A percentile compares a stretch with the other conserved stretches of the same genome.
Evolutionary conservation across 1,140 invertebrate species (phyloP).

Genomic region (Diorhabda sublineata): DNA sequence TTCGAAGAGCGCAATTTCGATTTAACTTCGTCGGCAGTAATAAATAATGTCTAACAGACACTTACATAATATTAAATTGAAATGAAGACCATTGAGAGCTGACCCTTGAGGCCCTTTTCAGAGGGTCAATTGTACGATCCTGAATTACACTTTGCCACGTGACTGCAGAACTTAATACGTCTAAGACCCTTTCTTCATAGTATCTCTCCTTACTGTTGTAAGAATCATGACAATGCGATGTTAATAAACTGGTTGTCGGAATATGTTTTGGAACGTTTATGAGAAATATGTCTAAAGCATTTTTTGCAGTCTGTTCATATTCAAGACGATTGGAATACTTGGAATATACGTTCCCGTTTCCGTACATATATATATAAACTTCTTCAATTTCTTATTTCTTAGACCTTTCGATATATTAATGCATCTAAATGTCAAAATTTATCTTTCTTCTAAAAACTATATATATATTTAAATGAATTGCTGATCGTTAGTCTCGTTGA

Average conservation of each 20-base stretch:
- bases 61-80: conserved; percentile 3
- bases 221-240: background rate
- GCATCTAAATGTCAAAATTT: too few relatives aligned
- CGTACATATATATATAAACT: too few relatives aligned
- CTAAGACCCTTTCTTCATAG: background rate
- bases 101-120: background rate
- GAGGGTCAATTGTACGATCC: conserved; percentile 1
- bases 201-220: conserved; percentile 2
- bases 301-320: too few relatives aligned
- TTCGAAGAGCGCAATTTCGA: background rate
- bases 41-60: background rate
- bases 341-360: too few relatives aligned
- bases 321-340: too few relatives aligned
- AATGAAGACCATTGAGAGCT: background rate
- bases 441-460: too few relatives aligned
- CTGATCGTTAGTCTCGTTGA: too few relatives aligned
- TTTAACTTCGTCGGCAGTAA: background rate
- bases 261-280: background rate
- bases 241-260: background rate
- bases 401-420: too few relatives aligned
- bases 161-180: conserved; percentile 2
- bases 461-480: too few relatives aligned
- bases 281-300: too few relatives aligned
- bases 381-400: too few relatives aligned
- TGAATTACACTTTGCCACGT: background rate